Percentiles rank a stretch among this genome's conserved stretches.
Conservation (phyloP, 64 coral and sea anemone genomes). For the Cladopsammia gracilis region DNA sequence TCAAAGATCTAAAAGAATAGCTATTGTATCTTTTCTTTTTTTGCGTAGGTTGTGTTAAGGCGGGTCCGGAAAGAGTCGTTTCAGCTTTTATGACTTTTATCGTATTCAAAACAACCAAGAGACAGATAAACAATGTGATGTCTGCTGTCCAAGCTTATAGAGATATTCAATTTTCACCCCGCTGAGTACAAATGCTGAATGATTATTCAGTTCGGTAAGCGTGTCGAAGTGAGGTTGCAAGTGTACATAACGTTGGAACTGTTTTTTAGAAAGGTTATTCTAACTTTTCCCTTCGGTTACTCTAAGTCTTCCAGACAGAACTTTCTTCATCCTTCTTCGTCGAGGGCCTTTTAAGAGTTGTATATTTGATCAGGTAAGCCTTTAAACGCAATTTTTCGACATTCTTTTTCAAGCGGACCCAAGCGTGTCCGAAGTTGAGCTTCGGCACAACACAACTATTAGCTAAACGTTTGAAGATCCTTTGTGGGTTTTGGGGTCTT, state of each 20-base stretch:
- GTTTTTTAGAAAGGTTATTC: too few relatives aligned
- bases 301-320: too few relatives aligned
- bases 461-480: neutral
- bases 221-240: too few relatives aligned
- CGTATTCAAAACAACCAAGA: neutral
- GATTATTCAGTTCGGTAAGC: neutral
- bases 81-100: neutral
- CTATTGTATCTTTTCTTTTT: too few relatives aligned
- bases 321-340: neutral
- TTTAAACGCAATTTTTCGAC: neutral
- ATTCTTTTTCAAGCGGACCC: neutral
- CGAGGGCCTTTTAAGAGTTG: neutral
- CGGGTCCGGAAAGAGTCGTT: neutral
- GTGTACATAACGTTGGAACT: too few relatives aligned
- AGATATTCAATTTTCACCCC: neutral
- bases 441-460: too few relatives aligned
- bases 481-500: too few relatives aligned
- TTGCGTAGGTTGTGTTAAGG: neutral
- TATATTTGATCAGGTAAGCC: neutral
- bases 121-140: constrained; percentile 7
- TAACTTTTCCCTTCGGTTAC: too few relatives aligned
- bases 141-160: neutral
- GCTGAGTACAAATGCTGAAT: neutral
- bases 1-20: too few relatives aligned
- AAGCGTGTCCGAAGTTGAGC: neutral